Conservation (phyloP, 30 jellyfish, hydroid and myxozoan species). For the Chrysaora quinquecirrha region DNA sequence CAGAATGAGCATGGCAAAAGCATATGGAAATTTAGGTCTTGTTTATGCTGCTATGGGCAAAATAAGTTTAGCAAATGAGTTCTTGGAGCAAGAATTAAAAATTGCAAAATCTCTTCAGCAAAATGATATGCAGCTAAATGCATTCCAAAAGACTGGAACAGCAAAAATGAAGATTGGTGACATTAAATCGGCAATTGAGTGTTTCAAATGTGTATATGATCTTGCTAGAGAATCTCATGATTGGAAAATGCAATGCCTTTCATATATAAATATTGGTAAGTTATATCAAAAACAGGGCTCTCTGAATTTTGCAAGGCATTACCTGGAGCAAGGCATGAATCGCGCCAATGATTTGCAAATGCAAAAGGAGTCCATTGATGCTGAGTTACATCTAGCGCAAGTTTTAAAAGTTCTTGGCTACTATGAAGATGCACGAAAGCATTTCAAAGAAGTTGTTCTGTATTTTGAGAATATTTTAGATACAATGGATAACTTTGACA, state of each 20-base stretch:
- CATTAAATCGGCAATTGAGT: slow-evolving; percentile 27
- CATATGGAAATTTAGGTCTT: slow-evolving; percentile 67
- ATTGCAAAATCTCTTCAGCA: slow-evolving; percentile 36
- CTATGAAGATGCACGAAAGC: slow-evolving; percentile 53
- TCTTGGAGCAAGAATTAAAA: slow-evolving; percentile 26
- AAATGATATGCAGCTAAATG: slow-evolving; percentile 28
- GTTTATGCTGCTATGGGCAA: slow-evolving; percentile 50
- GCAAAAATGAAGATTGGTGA: slow-evolving; percentile 21
- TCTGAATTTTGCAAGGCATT: slow-evolving; percentile 54
- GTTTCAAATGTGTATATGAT: slow-evolving; percentile 9
- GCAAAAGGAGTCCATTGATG: slow-evolving; percentile 58
- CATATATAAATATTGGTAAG: slow-evolving; percentile 48
- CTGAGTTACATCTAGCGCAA: slow-evolving; percentile 60
- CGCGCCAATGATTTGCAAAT: slow-evolving; percentile 54
- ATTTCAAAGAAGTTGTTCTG: slow-evolving; percentile 50
- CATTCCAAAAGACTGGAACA: slow-evolving; percentile 21
- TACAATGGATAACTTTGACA: slow-evolving; percentile 26
- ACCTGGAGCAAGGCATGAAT: slow-evolving; percentile 62
- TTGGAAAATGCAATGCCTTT: slow-evolving; percentile 43
- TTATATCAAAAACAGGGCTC: slow-evolving; percentile 52
- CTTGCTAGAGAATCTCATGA: slow-evolving; percentile 50
- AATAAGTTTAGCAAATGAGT: slow-evolving; percentile 14
- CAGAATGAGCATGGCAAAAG: slow-evolving; percentile 51
- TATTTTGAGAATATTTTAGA: slow-evolving; percentile 27
- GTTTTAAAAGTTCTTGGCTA: slow-evolving; percentile 59